phyloP scores from a whole-genome alignment of 2,888 invertebrate genomes.

The Stramonita haemastoma region DNA sequence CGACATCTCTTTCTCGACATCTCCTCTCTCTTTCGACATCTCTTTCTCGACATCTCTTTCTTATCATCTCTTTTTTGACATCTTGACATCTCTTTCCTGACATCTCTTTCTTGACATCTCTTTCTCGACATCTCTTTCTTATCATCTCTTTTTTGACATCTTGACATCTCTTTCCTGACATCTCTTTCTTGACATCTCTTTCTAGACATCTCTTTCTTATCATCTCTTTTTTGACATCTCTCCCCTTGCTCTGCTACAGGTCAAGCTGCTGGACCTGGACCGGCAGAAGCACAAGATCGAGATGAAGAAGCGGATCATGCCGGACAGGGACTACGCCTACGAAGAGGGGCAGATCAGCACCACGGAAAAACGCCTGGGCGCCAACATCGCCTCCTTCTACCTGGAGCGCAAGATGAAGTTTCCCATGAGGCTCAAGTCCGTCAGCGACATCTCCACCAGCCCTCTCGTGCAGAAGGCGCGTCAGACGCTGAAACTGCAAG shows the following conservation, averaged over 20 bases:
- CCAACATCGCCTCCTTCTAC: slow-evolving; percentile 62
- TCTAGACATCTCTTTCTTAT: too few species aligned
- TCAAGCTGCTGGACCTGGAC: slow-evolving; percentile 67
- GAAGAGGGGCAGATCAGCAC: slow-evolving; percentile 64
- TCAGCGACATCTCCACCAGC: slow-evolving; percentile 59
- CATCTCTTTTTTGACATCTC: too few species aligned
- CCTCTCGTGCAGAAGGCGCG: slow-evolving; percentile 65
- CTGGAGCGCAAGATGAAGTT: slow-evolving; percentile 61
- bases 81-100: too few species aligned
- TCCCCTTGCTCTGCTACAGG: slow-evolving; percentile 26
- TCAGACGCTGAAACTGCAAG: slow-evolving; percentile 56
- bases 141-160: too few species aligned
- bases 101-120: too few species aligned
- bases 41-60: too few species aligned
- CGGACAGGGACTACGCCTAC: slow-evolving; percentile 65
- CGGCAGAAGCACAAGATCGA: slow-evolving; percentile 66
- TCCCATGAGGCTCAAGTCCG: slow-evolving; percentile 59
- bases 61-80: too few species aligned
- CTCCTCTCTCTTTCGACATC: too few species aligned
- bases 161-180: too few species aligned
- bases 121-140: too few species aligned
- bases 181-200: too few species aligned
- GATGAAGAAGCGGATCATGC: slow-evolving; percentile 63
- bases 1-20: too few species aligned
- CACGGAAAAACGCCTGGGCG: slow-evolving; percentile 62